Conservation (phyloP, 2,113 vertebrate genomes). For the Sorex araneus region DNA sequence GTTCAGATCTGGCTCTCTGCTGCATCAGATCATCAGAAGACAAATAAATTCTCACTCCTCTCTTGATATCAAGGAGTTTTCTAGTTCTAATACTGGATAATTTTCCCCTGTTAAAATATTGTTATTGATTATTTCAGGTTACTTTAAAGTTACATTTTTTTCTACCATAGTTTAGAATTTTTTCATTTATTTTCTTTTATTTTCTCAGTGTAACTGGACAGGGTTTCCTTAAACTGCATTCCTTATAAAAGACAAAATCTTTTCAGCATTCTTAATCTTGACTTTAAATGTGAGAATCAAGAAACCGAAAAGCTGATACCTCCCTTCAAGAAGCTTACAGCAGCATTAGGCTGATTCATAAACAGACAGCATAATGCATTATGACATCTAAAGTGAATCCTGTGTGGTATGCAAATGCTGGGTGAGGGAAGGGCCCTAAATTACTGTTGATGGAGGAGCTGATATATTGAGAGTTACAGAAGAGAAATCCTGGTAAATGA, state of each 20-base stretch:
- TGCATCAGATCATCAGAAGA: neutral
- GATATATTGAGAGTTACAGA: neutral
- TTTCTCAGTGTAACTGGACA: neutral
- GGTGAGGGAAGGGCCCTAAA: neutral
- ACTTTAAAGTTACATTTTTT: neutral
- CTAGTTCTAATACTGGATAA: neutral
- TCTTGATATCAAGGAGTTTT: neutral
- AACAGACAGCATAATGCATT: neutral
- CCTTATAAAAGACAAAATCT: neutral
- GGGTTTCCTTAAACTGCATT: neutral
- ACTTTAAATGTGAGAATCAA: slow-evolving; percentile 27
- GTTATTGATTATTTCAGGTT: neutral
- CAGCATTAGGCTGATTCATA: neutral
- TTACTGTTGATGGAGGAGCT: neutral
- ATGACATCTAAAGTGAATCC: too few relatives aligned
- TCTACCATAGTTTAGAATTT: neutral
- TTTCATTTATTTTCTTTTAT: slow-evolving; percentile 41
- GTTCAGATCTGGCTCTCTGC: neutral
- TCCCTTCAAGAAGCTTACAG: neutral
- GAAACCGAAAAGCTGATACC: neutral
- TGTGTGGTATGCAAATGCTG: neutral
- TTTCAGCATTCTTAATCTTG: neutral
- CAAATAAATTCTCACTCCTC: neutral
- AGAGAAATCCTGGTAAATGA: neutral
- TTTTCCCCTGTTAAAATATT: neutral